These are phyloP conservation scores for Drosophila kanapiae DNA, from an alignment of 1,140 invertebrate species.

Conservation along the genomic window DNA sequence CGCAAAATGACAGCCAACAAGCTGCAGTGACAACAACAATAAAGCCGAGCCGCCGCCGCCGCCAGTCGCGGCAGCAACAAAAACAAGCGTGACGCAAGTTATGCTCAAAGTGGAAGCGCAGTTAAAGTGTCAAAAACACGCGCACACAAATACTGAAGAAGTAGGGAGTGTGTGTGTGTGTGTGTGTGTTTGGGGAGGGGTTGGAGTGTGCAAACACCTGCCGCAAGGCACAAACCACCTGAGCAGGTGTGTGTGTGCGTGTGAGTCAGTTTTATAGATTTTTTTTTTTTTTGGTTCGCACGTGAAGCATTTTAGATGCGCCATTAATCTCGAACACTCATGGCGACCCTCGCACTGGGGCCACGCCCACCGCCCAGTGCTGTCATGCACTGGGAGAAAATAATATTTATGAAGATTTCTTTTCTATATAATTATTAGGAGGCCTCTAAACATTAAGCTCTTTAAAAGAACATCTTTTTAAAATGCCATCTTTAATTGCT, in stretches of 20 bases:
- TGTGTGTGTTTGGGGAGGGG: background rate
- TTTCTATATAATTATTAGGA: background rate
- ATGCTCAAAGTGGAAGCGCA: slow-evolving; percentile 60
- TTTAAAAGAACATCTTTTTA: background rate
- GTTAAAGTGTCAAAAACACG: slow-evolving; percentile 80
- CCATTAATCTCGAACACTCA: slow-evolving; percentile 65
- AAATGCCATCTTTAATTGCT: background rate
- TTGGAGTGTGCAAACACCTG: slow-evolving; percentile 8
- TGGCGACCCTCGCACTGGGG: slow-evolving; percentile 32
- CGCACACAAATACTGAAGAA: slow-evolving; percentile 41
- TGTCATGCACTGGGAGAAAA: background rate
- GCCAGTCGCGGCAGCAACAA: slow-evolving; percentile 48
- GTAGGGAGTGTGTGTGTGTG: background rate
- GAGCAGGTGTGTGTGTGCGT: slow-evolving; percentile 12
- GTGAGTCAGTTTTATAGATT: slow-evolving; percentile 61
- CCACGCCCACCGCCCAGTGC: slow-evolving; percentile 1
- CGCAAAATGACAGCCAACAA: slow-evolving; percentile 74
- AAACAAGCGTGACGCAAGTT: slow-evolving; percentile 60
- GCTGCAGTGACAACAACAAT: slow-evolving; percentile 41
- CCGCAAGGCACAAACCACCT: slow-evolving; percentile 23
- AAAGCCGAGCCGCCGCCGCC: slow-evolving; percentile 7
- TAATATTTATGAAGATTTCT: too few relatives aligned
- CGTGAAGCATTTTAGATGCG: slow-evolving; percentile 65
- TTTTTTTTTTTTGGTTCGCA: slow-evolving; percentile 58
- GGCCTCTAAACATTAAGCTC: too few relatives aligned